These are phyloP conservation scores for Drosophila subsilvestris DNA, from an alignment of 2,888 invertebrate genomes.

Conservation along the genomic window DNA sequence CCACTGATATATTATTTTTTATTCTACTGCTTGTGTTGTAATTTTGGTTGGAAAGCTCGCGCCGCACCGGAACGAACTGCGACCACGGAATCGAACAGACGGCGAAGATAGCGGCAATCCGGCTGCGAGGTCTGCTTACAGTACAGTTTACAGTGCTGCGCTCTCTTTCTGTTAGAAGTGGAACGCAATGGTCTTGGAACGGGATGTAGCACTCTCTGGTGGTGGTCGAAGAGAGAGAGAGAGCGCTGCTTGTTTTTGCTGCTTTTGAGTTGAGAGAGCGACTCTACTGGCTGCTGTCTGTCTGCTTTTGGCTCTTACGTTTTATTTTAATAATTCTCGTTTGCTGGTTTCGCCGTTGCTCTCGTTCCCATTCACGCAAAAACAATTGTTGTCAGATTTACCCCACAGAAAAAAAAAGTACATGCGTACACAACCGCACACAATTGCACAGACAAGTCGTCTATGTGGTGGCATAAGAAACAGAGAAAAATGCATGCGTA, in stretches of 20 bases:
- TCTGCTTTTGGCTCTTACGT: constrained; percentile 29
- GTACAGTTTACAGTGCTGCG: not conserved
- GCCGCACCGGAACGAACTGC: constrained; percentile 37
- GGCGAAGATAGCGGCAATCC: constrained; percentile 11
- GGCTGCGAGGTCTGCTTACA: constrained; percentile 13
- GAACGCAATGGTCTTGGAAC: constrained; percentile 1
- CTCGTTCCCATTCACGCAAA: constrained; percentile 24
- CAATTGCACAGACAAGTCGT: too few relatives aligned
- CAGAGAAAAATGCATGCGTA: too few relatives aligned
- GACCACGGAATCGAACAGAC: constrained; percentile 20
- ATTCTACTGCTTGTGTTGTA: constrained; percentile 6
- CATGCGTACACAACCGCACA: too few relatives aligned
- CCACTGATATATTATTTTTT: constrained; percentile 11
- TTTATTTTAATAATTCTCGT: constrained; percentile 68
- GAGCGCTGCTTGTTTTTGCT: constrained; percentile 13
- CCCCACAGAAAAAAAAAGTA: too few relatives aligned
- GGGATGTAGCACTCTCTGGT: not conserved
- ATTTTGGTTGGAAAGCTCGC: constrained; percentile 2
- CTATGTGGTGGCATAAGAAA: too few relatives aligned
- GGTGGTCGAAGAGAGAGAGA: not conserved
- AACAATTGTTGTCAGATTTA: constrained; percentile 71
- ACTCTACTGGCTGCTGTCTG: not conserved
- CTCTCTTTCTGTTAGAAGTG: constrained; percentile 1
- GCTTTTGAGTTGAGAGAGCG: constrained; percentile 42
- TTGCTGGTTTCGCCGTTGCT: constrained; percentile 38